Conservation (phyloP, 2,113 vertebrate species). For the Clarias gariepinus region DNA sequence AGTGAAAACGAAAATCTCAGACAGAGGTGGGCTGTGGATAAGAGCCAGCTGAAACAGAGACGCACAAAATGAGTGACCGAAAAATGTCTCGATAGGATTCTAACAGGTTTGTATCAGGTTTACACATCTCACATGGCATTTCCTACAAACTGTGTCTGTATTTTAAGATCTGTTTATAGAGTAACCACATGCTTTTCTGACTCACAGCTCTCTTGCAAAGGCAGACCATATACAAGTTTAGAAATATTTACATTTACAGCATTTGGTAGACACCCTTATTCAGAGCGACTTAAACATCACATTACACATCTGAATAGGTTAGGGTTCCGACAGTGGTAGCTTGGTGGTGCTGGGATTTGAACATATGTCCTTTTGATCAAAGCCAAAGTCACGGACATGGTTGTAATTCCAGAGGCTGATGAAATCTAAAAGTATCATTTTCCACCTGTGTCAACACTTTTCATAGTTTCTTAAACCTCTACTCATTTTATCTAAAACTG, state of each 20-base stretch:
- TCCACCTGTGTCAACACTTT: background rate
- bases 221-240: too few relatives aligned
- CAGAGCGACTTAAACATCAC: too few relatives aligned
- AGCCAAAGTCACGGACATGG: background rate
- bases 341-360: too few relatives aligned
- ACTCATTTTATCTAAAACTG: background rate
- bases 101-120: background rate
- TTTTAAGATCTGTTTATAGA: too few relatives aligned
- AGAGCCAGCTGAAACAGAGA: conserved; percentile 75
- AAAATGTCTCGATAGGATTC: background rate
- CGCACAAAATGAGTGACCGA: background rate
- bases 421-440: background rate
- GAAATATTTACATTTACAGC: too few relatives aligned
- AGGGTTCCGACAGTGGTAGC: too few relatives aligned
- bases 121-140: background rate
- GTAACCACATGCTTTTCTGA: too few relatives aligned
- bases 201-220: too few relatives aligned
- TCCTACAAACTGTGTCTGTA: too few relatives aligned
- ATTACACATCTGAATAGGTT: too few relatives aligned
- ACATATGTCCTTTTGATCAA: background rate
- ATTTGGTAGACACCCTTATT: too few relatives aligned
- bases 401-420: background rate
- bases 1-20: conserved; percentile 87
- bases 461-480: background rate
- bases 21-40: conserved; percentile 79